Evolutionary conservation across 2,113 vertebrate genomes (phyloP).

Genomic region (Catharus bicknelli): DNA sequence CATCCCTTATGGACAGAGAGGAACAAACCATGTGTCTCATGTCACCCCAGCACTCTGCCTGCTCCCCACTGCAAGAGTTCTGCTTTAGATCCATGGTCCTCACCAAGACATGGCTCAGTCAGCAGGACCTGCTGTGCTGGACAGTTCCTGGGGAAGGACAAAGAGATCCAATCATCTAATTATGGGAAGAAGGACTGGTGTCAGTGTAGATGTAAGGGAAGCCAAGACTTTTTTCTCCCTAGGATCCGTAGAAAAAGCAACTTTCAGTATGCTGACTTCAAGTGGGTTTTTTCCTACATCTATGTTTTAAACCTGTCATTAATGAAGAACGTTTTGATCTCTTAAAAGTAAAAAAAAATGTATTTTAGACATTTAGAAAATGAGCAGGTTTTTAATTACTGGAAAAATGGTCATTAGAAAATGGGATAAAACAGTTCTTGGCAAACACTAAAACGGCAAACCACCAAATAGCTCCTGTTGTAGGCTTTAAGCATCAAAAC

Average conservation of each 20-base stretch:
- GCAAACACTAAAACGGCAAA: background rate
- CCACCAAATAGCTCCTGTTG: background rate
- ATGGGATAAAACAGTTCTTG: background rate
- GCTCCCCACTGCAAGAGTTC: background rate
- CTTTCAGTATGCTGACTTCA: accelerated
- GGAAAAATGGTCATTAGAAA: background rate
- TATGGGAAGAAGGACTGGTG: background rate
- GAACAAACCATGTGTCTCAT: accelerated
- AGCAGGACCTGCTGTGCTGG: background rate
- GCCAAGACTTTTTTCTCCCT: background rate
- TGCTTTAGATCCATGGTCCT: background rate
- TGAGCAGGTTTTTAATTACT: background rate
- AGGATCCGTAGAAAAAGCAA: accelerated
- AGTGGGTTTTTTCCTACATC: background rate
- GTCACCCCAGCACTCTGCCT: background rate
- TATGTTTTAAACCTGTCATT: background rate
- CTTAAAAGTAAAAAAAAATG: background rate
- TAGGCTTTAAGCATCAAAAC: background rate
- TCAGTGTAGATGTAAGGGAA: too few species aligned
- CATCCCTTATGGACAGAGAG: accelerated
- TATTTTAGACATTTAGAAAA: background rate
- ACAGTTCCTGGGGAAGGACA: background rate
- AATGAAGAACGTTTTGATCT: background rate
- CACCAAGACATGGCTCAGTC: background rate
- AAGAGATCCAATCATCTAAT: too few species aligned